These are phyloP conservation scores for Drepana arcuata DNA, from an alignment of 1,140 invertebrate species.

Conservation along the genomic window DNA sequence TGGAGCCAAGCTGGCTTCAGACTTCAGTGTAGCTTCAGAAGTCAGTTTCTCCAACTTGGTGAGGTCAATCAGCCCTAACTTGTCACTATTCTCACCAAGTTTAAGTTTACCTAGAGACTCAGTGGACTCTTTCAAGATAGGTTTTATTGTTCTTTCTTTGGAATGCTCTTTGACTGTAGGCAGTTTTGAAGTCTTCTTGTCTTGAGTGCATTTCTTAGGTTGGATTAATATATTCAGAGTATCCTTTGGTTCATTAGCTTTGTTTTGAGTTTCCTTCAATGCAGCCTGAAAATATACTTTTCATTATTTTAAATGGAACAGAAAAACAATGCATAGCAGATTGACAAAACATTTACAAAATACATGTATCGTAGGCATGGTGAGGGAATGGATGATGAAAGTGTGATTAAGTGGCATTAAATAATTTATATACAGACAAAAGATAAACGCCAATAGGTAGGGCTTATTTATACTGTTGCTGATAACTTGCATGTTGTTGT, in stretches of 20 bases:
- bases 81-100: slow-evolving; percentile 58
- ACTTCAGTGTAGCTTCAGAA: not conserved
- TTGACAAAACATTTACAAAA: not conserved
- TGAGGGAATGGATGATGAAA: no score
- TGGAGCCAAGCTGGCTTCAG: slow-evolving; percentile 12
- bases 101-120: slow-evolving; percentile 27
- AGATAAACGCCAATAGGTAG: no score
- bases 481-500: no score
- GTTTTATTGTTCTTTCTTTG: slow-evolving; percentile 33
- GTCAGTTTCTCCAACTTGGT: not conserved
- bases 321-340: not conserved
- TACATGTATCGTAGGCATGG: no score
- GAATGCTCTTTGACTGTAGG: slow-evolving; percentile 35
- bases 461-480: no score
- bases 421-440: no score
- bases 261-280: slow-evolving; percentile 36
- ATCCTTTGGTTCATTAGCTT: slow-evolving; percentile 28
- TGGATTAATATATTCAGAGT: slow-evolving; percentile 20
- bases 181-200: slow-evolving; percentile 37
- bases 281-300: slow-evolving; percentile 29
- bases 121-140: slow-evolving; percentile 39
- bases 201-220: slow-evolving; percentile 28
- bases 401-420: no score
- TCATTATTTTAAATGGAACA: slow-evolving; percentile 5
- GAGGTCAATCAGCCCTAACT: not conserved